Evolutionary conservation across 1,140 invertebrate genomes (phyloP), one percentile per base, ranked within the genome.

Genomic region (Zophobas atratus): DNA sequence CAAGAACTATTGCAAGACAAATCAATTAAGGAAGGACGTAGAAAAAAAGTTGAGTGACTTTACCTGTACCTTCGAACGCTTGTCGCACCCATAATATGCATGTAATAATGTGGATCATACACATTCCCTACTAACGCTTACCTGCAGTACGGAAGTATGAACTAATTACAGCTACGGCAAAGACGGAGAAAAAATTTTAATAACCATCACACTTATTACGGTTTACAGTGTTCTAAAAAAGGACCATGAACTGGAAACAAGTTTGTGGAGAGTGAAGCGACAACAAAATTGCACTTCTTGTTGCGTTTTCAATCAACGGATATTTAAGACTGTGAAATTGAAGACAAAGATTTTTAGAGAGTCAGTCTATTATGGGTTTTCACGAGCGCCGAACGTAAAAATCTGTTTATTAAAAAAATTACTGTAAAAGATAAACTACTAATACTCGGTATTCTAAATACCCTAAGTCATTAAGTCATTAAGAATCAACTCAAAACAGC

Each of bases 1-100:
- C 39, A 8, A n/a, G 41, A 43, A 43, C 41, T 43, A 67, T 67
- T 8, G n/a, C 60, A 46, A 67, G 39, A 43, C 60, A 67, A 67
- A 67, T 67, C 38, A 67, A 67, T 67, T 67, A 67, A 43, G 32
- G 60, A 39, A 67, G 60, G 60, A 67, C 43, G 60, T 67, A 34
- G 60, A 67, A 67, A 67, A 55, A 67, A 67, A 35, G 60, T 43
- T 43, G 39, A 67, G 60, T 67, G 39, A 39, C 8, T 67, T 67
- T 67, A n/a, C 38, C 39, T 67, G 36, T 67, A 41, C 0, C 6
- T 6, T 5, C 36, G 6, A 38, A 6, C 3, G 39, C 38, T 63
- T 63, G 39, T 38, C 60, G 39, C 32, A 39, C 38, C n/a, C 3
- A 20, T 20, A 51, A 2, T 51, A 51, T 4, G 3, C 20, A n/a